Base-by-base conservation (phyloP, 2,888 invertebrate species). In the Epinotia brunnichana region DNA sequence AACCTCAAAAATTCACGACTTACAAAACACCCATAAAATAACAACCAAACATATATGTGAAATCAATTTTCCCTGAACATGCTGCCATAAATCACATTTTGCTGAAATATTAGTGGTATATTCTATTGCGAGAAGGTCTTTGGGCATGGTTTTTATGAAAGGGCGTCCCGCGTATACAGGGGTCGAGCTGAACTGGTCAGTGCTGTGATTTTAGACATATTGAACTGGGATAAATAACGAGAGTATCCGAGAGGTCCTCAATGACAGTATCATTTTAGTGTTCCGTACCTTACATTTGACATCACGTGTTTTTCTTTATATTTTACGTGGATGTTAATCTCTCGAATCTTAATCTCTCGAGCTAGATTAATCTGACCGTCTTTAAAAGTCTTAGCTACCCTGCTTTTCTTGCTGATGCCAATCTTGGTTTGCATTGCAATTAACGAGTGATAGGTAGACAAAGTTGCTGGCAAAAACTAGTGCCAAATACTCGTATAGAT, bases 21-120 rank as follows among this genome's bases (percentile, higher is more conserved):
- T 53, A 56, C 66, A 41, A 60, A 54, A 54, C 44, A 71, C 17
- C 67, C 61, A 48, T 53, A 66, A 60, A 71, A 67, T 67, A 67
- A 72, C 39, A 73, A 29, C 60, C 48, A 66, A 71, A 66, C 64
- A 53, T 66, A 53, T 66, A 64, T 53, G 24, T 51, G 57, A 51
- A 73, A 73, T 68, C 72, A 73, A 73, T 73, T 68, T 73, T 68
- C 51, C 57, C 61, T 56, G 67, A 72, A 24, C 68, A 72, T 19
- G 51, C 61, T 44, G n/a, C 44, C 24, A 73, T 73, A 73, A 73
- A 73, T 73, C 72, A 67, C 44, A 73, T 68, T 63, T 56, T 57
- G 51, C 62, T 68, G 72, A 73, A 68, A 73, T 73, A 68, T 68
- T 68, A 53, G 54, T 35, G 61, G 44, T 54, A 67, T 35, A 67